Evolutionary conservation across 2,797 vertebrate species (phyloP).

Genomic region (Sciurus vulgaris): DNA sequence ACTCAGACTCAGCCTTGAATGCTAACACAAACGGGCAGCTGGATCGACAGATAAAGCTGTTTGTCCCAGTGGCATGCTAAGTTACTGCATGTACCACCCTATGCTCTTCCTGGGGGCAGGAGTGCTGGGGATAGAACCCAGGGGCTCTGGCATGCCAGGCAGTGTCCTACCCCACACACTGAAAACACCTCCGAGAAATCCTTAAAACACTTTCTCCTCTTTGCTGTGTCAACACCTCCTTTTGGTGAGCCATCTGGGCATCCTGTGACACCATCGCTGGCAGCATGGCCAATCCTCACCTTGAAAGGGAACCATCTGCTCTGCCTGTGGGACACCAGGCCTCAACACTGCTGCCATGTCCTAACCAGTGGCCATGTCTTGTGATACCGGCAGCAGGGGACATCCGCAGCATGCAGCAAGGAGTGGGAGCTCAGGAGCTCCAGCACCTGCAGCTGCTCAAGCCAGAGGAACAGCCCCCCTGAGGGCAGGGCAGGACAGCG

Average conservation of each 20-base stretch:
- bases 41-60: neutral
- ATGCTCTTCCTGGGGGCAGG: too few species aligned
- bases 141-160: too few species aligned
- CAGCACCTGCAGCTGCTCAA: neutral
- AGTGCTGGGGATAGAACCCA: neutral
- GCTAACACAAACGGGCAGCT: neutral
- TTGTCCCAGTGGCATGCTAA: neutral
- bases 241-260: neutral
- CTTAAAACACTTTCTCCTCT: neutral
- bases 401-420: neutral
- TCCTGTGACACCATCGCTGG: neutral
- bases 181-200: neutral
- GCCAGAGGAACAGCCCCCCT: neutral
- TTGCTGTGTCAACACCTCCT: neutral
- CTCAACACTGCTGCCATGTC: neutral
- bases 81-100: too few species aligned
- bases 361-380: neutral
- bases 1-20: neutral
- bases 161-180: rapidly evolving
- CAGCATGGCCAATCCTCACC: neutral
- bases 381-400: neutral
- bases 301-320: neutral
- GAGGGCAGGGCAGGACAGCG: neutral
- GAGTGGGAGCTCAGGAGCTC: neutral
- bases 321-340: neutral